phyloP scores from a whole-genome alignment of 2,888 invertebrate species.

The Carabus problematicus region DNA sequence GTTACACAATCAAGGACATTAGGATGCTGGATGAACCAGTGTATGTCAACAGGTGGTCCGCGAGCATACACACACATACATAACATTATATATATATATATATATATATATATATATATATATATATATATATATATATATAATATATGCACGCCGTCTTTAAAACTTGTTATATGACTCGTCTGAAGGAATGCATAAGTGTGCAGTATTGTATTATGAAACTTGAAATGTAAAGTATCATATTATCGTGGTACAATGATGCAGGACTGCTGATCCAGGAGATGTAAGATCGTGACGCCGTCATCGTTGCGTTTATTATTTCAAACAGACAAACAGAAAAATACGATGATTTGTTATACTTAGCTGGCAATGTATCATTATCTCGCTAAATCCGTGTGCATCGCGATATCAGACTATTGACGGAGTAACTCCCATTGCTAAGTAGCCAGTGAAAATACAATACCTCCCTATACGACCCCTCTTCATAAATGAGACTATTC shows the following conservation, averaged over 20 bases:
- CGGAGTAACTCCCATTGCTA: no score
- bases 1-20: conserved; percentile 43
- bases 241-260: no score
- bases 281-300: conserved; percentile 24
- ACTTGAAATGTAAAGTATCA: no score
- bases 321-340: conserved; percentile 33
- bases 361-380: conserved; percentile 33
- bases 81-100: neutral
- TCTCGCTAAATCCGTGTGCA: conserved; percentile 23
- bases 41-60: conserved; percentile 1
- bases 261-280: neutral
- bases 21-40: conserved; percentile 23
- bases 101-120: no score
- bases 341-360: conserved; percentile 34
- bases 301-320: conserved; percentile 20
- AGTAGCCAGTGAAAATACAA: no score
- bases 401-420: no score
- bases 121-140: conserved; percentile 3
- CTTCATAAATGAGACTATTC: no score
- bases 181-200: neutral
- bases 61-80: conserved; percentile 4
- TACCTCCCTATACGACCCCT: no score
- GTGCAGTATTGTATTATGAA: neutral
- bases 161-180: neutral
- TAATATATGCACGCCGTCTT: neutral